Conservation (phyloP, 2,113 vertebrate genomes). For the Zosterops japonicus region DNA sequence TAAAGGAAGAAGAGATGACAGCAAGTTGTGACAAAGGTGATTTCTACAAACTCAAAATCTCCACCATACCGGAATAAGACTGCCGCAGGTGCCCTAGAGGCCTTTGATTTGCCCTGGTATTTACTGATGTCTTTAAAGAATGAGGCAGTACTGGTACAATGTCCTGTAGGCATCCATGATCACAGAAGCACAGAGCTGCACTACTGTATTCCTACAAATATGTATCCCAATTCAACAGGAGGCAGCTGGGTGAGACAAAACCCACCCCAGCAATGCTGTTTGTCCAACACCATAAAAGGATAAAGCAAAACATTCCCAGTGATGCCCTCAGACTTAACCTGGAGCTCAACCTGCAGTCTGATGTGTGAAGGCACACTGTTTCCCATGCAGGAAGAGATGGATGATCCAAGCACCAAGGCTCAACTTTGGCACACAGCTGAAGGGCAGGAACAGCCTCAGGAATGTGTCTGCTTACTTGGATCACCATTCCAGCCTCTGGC, state of each 20-base stretch:
- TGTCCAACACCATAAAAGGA: background rate
- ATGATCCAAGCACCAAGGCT: background rate
- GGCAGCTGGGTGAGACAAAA: background rate
- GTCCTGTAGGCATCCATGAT: background rate
- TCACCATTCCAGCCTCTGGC: background rate
- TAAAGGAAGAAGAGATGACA: background rate
- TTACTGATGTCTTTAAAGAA: background rate
- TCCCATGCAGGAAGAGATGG: background rate
- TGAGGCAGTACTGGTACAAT: background rate
- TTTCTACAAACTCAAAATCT: background rate
- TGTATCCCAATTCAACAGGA: background rate
- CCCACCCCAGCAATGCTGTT: background rate
- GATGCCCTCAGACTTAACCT: background rate
- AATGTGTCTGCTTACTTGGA: background rate
- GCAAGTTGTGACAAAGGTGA: background rate
- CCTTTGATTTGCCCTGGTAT: background rate
- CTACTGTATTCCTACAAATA: background rate
- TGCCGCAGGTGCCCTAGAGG: background rate
- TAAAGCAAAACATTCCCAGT: background rate
- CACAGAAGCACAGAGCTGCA: background rate
- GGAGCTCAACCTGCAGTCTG: background rate
- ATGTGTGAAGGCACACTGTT: background rate
- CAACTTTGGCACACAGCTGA: rapidly evolving
- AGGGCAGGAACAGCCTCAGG: background rate
- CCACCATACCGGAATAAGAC: background rate